Evolutionary conservation across 1,140 invertebrate genomes (phyloP), one percentile per base, ranked within the genome.

Genomic region (Cherax destructor): DNA sequence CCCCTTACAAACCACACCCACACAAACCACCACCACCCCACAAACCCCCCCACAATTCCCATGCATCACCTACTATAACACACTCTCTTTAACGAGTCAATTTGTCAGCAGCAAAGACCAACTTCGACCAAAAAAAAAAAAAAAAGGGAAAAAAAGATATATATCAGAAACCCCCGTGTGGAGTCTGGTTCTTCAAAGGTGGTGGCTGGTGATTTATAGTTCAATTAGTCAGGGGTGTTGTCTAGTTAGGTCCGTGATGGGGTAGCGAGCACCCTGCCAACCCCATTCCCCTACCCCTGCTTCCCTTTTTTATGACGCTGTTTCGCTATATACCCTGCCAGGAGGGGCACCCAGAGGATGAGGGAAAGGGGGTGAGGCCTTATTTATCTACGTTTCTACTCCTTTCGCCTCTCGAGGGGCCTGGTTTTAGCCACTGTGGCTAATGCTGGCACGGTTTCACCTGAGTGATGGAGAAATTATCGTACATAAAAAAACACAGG

Each of bases 221-320:
- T 78, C 61, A 88, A 88, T 88, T 88, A 88, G 86, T 88, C 86
- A 88, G 56, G 18, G 86, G 81, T 88, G 61, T 83, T 81, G 78
- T 83, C 86, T 83, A 78, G 83, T 88, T 88, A 81, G 41, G 18
- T 41, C 72, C 18, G 72, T 88, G 86, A 88, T 88, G 86, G 83
- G 86, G 59, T 88, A 88, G 78, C 78, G 79, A 69, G 47, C 78
- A 52, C 61, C 78, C 21, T 88, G 86, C 86, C 86, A 88, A 83
- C 56, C 50, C 76, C 76, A 41, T 41, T 41, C 30, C 30, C 30
- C 30, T 41, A 41, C 30, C 30, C 30, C 30, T 41, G 30, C 30
- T 41, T 41, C 30, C 30, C 30, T 52, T 69, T 88, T 88, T 88
- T 88, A 0, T 24, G 72, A 41, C 52, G 52, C 5, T 13, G 56